These are phyloP conservation scores for Pachyramphus minor DNA, from an alignment of 2,113 vertebrate genomes.

Conservation along the genomic window DNA sequence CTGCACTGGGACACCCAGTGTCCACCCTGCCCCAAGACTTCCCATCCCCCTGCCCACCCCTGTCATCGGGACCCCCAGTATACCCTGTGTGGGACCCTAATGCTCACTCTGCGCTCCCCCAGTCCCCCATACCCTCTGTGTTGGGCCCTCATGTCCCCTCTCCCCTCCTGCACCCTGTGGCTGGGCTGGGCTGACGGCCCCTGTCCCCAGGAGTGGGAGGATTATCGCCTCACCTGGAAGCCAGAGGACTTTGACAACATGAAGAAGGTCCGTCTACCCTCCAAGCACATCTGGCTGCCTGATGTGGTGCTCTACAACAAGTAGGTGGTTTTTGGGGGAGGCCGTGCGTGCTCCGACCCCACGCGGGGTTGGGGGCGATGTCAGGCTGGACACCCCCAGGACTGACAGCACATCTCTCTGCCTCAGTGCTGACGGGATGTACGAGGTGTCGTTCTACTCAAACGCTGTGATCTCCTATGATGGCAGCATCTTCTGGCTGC, in stretches of 20 bases:
- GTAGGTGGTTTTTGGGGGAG: slow-evolving; percentile 69
- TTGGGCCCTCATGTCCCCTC: neutral
- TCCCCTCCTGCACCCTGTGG: neutral
- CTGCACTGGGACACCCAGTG: no score
- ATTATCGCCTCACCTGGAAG: slow-evolving; percentile 92
- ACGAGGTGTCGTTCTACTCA: slow-evolving; percentile 97
- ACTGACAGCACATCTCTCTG: neutral
- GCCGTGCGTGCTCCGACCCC: neutral
- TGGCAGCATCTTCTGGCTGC: slow-evolving; percentile 96
- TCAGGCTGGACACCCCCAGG: neutral
- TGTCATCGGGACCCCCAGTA: neutral
- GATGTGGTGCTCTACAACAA: slow-evolving; percentile 99
- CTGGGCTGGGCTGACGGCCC: neutral
- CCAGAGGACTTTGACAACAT: slow-evolving; percentile 96
- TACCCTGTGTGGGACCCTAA: neutral
- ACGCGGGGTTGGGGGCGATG: fast-evolving
- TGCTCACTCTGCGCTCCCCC: neutral
- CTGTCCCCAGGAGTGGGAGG: slow-evolving; percentile 90
- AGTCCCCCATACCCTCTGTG: no score
- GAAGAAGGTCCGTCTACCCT: slow-evolving; percentile 94
- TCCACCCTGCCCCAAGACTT: no score
- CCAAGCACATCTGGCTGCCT: slow-evolving; percentile 98
- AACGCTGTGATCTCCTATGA: slow-evolving; percentile 94
- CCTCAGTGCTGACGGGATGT: slow-evolving; percentile 90
- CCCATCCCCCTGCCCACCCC: neutral